phyloP scores from a whole-genome alignment of 2,113 vertebrate species.

The Chionis minor region DNA sequence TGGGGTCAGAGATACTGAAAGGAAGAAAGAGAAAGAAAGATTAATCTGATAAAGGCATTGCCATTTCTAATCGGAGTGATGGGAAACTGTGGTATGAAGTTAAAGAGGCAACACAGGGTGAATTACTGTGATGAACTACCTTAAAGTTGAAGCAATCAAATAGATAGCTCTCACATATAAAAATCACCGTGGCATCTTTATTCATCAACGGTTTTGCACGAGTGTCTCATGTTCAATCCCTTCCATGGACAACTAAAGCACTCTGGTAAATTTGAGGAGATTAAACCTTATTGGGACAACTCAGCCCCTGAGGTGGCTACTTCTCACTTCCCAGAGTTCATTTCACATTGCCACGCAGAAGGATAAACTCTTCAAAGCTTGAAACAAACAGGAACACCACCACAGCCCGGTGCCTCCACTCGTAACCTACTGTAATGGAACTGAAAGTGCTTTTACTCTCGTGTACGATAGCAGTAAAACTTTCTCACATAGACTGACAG shows the following conservation, averaged over 20 bases:
- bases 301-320: not conserved
- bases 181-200: constrained; percentile 75
- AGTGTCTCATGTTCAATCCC: constrained; percentile 39
- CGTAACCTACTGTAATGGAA: not conserved
- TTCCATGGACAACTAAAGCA: constrained; percentile 62
- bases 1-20: constrained; percentile 35
- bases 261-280: constrained; percentile 76
- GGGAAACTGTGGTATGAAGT: constrained; percentile 70
- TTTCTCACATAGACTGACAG: not conserved
- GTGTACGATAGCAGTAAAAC: not conserved
- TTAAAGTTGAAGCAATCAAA: constrained; percentile 78
- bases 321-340: constrained; percentile 70
- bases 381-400: constrained; percentile 1
- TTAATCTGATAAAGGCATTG: constrained; percentile 76
- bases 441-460: not conserved
- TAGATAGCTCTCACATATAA: constrained; percentile 79
- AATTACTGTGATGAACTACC: constrained; percentile 81
- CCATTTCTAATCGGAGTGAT: constrained; percentile 81
- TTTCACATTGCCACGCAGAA: constrained; percentile 45
- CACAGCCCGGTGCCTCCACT: not conserved
- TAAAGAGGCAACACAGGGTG: constrained; percentile 69
- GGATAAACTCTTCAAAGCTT: constrained; percentile 51
- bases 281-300: constrained; percentile 66
- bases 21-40: constrained; percentile 61
- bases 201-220: constrained; percentile 75